Evolutionary conservation across 2,888 invertebrate species (phyloP).

Genomic region (Drosophila borborema): DNA sequence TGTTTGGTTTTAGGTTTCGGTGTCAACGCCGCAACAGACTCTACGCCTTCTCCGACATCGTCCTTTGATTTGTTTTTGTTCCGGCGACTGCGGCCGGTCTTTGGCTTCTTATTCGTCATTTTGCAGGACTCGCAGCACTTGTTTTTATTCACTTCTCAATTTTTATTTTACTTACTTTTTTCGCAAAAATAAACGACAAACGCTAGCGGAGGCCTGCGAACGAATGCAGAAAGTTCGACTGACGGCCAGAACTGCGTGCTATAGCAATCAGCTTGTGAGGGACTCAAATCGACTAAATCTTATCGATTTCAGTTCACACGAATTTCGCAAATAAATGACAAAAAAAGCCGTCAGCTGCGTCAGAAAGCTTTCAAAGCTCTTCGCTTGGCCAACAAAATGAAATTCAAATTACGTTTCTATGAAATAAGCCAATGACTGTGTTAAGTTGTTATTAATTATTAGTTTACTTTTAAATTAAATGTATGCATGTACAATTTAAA

Average conservation of each 20-base stretch:
- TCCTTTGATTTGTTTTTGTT: conserved; percentile 5
- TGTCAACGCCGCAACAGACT: neutral
- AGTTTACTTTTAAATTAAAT: neutral
- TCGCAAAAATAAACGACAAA: neutral
- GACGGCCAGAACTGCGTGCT: neutral
- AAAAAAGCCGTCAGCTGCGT: neutral
- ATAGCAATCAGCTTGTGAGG: conserved; percentile 4
- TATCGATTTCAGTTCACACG: conserved; percentile 3
- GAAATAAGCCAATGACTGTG: neutral
- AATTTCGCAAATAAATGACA: conserved; percentile 24
- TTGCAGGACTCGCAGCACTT: neutral
- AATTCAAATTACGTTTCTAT: neutral
- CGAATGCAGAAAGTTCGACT: neutral
- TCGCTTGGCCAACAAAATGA: neutral
- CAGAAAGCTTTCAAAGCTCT: conserved; percentile 17
- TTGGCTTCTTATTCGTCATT: conserved; percentile 22
- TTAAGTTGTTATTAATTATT: too few relatives aligned
- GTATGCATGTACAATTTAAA: neutral
- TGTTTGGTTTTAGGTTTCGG: conserved; percentile 16
- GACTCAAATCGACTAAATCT: neutral
- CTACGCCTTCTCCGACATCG: neutral
- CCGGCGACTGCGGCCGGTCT: conserved; percentile 1
- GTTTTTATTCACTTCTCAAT: neutral
- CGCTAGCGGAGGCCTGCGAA: too few relatives aligned
- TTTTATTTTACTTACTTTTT: too few relatives aligned